Conservation (phyloP, 30 jellyfish, hydroid and myxozoan species). For the Sanderia malayensis region DNA sequence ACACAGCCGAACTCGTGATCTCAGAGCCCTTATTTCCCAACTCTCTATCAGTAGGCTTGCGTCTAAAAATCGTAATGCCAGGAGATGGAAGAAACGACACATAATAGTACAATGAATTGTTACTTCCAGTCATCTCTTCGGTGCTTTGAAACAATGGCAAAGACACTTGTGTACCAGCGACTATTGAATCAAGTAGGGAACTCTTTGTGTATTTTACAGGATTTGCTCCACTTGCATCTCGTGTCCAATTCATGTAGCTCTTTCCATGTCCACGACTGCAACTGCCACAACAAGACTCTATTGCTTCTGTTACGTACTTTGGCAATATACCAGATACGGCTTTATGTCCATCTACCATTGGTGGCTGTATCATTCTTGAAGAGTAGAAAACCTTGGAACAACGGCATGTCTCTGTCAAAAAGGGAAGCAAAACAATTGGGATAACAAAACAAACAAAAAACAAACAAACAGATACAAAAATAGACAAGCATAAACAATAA, state of each 20-base stretch:
- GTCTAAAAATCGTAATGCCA: slow-evolving; percentile 10
- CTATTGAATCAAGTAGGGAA: slow-evolving; percentile 6
- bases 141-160: slow-evolving; percentile 20
- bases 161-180: slow-evolving; percentile 33
- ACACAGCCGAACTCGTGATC: neutral
- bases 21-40: slow-evolving; percentile 37
- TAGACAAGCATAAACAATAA: too few relatives aligned
- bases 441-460: too few relatives aligned
- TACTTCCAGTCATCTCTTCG: neutral
- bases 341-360: neutral
- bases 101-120: neutral
- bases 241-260: slow-evolving; percentile 28
- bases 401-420: neutral
- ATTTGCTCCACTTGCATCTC: slow-evolving; percentile 2
- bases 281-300: slow-evolving; percentile 22
- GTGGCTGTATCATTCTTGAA: slow-evolving; percentile 7
- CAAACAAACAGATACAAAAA: too few relatives aligned
- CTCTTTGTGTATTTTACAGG: slow-evolving; percentile 13
- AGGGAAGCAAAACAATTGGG: too few relatives aligned
- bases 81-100: slow-evolving; percentile 19
- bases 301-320: neutral
- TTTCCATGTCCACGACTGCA: slow-evolving; percentile 39
- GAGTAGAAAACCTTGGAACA: neutral
- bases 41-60: slow-evolving; percentile 12
- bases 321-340: neutral